phyloP scores from a whole-genome alignment of 2,113 vertebrate species.

The Solea senegalensis region DNA sequence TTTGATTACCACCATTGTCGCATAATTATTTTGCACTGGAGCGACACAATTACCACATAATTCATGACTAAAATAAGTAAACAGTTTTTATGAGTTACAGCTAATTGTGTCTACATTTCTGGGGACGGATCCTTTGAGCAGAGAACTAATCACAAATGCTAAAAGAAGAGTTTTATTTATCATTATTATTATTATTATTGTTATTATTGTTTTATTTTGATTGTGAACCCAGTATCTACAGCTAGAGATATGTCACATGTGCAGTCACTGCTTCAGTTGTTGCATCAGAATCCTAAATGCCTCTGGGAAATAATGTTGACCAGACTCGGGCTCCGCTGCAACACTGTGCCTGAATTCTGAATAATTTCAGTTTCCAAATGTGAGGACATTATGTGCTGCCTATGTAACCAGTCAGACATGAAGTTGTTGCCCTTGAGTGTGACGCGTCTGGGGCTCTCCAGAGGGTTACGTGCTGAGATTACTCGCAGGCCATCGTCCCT shows the following conservation, averaged over 20 bases:
- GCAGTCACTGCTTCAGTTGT: constrained; percentile 30
- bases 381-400: constrained; percentile 42
- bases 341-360: constrained; percentile 47
- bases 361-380: constrained; percentile 51
- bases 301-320: constrained; percentile 43
- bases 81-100: not conserved
- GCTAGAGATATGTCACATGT: constrained; percentile 22
- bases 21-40: constrained; percentile 10
- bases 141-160: not conserved
- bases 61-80: constrained; percentile 28
- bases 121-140: not conserved
- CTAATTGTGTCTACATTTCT: constrained; percentile 17
- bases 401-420: constrained; percentile 58
- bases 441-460: constrained; percentile 31
- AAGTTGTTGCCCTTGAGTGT: constrained; percentile 43
- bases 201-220: not conserved
- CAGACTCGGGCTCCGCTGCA: constrained; percentile 22
- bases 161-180: no score
- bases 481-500: constrained; percentile 54
- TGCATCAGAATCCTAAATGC: constrained; percentile 2
- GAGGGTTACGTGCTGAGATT: constrained; percentile 62
- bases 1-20: constrained; percentile 28
- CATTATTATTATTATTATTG: no score
- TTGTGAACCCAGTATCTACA: constrained; percentile 3
- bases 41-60: constrained; percentile 28